Conservation (phyloP, 2,113 vertebrate genomes). For the Cochlearius cochlearius region DNA sequence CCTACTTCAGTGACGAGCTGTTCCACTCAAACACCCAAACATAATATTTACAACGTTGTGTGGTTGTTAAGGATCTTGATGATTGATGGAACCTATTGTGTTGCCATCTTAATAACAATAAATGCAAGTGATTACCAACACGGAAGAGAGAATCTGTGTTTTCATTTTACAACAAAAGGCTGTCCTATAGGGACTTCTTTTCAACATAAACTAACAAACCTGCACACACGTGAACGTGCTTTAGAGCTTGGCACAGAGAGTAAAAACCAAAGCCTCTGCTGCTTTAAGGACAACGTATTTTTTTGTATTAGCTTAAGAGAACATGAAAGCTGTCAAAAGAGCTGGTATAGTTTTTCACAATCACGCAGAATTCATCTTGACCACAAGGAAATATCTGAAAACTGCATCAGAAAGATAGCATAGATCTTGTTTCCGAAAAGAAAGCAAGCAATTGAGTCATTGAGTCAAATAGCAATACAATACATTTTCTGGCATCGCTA, state of each 20-base stretch:
- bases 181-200: conserved; percentile 68
- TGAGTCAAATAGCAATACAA: conserved; percentile 67
- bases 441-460: conserved; percentile 50
- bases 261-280: not conserved
- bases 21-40: conserved; percentile 85
- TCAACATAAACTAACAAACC: conserved; percentile 66
- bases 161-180: conserved; percentile 74
- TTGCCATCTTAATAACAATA: conserved; percentile 61
- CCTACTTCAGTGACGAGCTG: conserved; percentile 81
- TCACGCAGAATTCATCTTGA: conserved; percentile 52
- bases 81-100: conserved; percentile 83
- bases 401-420: conserved; percentile 40
- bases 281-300: conserved; percentile 15
- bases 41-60: conserved; percentile 85
- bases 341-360: conserved; percentile 17
- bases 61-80: conserved; percentile 82
- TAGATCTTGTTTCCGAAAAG: conserved; percentile 50
- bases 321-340: conserved; percentile 43
- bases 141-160: conserved; percentile 66
- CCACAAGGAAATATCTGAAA: conserved; percentile 58
- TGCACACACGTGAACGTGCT: conserved; percentile 28
- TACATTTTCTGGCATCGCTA: conserved; percentile 57
- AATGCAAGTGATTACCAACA: conserved; percentile 72
- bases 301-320: conserved; percentile 4
- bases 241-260: not conserved